phyloP scores from a whole-genome alignment of 1,140 invertebrate species.

The Drosophila eugracilis region DNA sequence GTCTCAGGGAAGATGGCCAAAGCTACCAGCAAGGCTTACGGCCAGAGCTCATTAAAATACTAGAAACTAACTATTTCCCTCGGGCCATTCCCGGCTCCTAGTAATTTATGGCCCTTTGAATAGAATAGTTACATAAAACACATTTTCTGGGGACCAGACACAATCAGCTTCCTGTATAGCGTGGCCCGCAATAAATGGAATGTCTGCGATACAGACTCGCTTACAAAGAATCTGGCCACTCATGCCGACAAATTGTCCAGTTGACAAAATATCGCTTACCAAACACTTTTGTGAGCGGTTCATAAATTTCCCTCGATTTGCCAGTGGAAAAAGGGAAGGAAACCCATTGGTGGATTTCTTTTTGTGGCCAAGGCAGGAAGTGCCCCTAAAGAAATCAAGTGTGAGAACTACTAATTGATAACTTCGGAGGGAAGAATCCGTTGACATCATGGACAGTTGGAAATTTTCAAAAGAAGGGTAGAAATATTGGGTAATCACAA shows the following conservation, averaged over 20 bases:
- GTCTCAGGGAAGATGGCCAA: constrained; percentile 20
- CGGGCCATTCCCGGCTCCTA: constrained; percentile 8
- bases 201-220: constrained; percentile 11
- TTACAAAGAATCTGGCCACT: constrained; percentile 55
- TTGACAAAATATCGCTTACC: constrained; percentile 66
- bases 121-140: constrained; percentile 50
- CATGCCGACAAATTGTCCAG: constrained; percentile 62
- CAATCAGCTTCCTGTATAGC: constrained; percentile 61
- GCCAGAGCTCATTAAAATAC: constrained; percentile 64
- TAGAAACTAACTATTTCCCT: constrained; percentile 37
- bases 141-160: constrained; percentile 35
- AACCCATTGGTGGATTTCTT: constrained; percentile 11
- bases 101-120: constrained; percentile 53
- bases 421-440: constrained; percentile 21
- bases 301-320: constrained; percentile 54
- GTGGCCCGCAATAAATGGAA: constrained; percentile 9
- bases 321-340: constrained; percentile 26
- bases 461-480: too few species aligned
- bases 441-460: too few species aligned
- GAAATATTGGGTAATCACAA: too few species aligned
- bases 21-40: constrained; percentile 3
- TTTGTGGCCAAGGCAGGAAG: constrained; percentile 37
- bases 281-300: constrained; percentile 36
- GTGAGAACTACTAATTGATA: constrained; percentile 45
- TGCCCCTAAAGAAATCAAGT: constrained; percentile 43